Conservation (phyloP, 2,888 invertebrate genomes). For the Eueremaeus valkanovi region DNA sequence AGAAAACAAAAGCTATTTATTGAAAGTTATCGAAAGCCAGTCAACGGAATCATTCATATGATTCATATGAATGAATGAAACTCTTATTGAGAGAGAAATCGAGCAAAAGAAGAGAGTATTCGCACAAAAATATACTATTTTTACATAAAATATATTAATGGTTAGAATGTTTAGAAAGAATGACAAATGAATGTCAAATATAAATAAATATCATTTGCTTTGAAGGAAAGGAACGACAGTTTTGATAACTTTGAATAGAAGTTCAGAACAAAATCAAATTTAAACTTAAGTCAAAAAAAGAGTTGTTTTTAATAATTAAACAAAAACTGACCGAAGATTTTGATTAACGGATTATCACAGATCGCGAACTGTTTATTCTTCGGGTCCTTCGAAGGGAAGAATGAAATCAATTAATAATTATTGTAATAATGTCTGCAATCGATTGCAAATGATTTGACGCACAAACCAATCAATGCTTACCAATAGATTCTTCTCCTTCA, state of each 20-base stretch:
- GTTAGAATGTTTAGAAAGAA: neutral
- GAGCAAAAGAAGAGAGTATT: too few relatives aligned
- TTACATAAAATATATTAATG: conserved; percentile 19
- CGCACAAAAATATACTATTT: too few relatives aligned
- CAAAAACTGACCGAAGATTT: conserved; percentile 68
- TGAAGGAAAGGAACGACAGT: too few relatives aligned
- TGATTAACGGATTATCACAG: conserved; percentile 82
- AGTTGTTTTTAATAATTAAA: conserved; percentile 30
- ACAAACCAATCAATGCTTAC: conserved; percentile 52
- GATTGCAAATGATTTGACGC: conserved; percentile 25
- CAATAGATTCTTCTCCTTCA: conserved; percentile 79
- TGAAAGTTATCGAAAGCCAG: too few relatives aligned
- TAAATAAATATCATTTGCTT: too few relatives aligned
- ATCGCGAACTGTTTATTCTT: conserved; percentile 92
- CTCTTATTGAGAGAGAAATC: too few relatives aligned
- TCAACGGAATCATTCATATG: too few relatives aligned
- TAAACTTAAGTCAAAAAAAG: too few relatives aligned
- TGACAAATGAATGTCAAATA: too few relatives aligned
- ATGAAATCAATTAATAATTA: neutral
- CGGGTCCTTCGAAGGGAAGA: conserved; percentile 64
- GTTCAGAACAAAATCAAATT: neutral
- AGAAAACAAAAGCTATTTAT: too few relatives aligned
- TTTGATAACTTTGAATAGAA: neutral
- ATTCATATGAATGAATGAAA: too few relatives aligned
- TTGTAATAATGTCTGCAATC: neutral